Percentiles rank a stretch among this genome's conserved stretches.
phyloP scores from a whole-genome alignment of 2,888 invertebrate genomes.

The Melieria omissa region DNA sequence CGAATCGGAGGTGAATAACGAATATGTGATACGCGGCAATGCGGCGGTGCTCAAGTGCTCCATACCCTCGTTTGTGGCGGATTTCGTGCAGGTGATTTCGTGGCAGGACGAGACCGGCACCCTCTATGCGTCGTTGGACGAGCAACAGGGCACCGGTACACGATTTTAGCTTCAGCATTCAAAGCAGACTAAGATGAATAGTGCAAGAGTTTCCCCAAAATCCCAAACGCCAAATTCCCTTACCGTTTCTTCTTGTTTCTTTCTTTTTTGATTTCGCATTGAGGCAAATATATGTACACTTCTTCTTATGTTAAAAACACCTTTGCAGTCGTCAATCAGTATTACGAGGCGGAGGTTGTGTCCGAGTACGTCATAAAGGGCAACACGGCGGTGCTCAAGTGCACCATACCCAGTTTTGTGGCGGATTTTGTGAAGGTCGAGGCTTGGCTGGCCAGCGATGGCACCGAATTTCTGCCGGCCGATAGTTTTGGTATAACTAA shows the following conservation, averaged over 20 bases:
- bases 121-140: slow-evolving; percentile 62
- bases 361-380: slow-evolving; percentile 91
- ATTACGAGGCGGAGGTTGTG: slow-evolving; percentile 88
- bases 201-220: not conserved
- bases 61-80: slow-evolving; percentile 80
- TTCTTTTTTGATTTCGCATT: slow-evolving; percentile 3
- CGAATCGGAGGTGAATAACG: slow-evolving; percentile 78
- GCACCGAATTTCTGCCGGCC: slow-evolving; percentile 76
- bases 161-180: too few relatives aligned
- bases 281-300: slow-evolving; percentile 1
- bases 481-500: slow-evolving; percentile 78
- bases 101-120: slow-evolving; percentile 74
- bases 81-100: slow-evolving; percentile 77
- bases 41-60: slow-evolving; percentile 79
- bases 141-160: slow-evolving; percentile 52
- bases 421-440: slow-evolving; percentile 91
- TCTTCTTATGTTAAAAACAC: slow-evolving; percentile 21
- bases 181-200: too few relatives aligned
- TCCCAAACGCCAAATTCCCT: slow-evolving; percentile 21
- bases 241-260: slow-evolving; percentile 9
- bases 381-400: slow-evolving; percentile 87
- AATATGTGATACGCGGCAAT: slow-evolving; percentile 80
- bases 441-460: slow-evolving; percentile 79
- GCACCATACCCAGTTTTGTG: slow-evolving; percentile 90
- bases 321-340: slow-evolving; percentile 82